Base-by-base conservation (phyloP, 2,113 vertebrate species). In the Pelobates fuscus region DNA sequence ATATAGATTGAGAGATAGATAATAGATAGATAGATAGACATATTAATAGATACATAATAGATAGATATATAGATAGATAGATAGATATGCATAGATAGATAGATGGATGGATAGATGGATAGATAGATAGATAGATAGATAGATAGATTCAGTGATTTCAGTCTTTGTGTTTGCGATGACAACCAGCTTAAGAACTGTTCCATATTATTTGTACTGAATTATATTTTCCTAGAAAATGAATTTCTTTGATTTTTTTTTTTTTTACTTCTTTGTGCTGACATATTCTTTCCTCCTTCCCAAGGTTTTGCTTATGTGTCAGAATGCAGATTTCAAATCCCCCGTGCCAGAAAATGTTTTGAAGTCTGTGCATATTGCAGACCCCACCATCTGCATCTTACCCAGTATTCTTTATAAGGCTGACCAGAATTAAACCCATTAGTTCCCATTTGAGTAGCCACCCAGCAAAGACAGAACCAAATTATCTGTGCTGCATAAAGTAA, bases 241-340 rank as follows among this genome's bases (percentile, higher is more conserved):
- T 32, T 41, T 43, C 60, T 73, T 73, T 73, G 61, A 73, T 73
- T 46, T 73, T 20, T 64, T 64, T 27, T 43, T 54, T n/a, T 18
- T 43, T 54, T 8, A 23, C 20, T 25, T 57, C 61, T 64, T 65
- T 73, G 20, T 73, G 71, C 71, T 73, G 61, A 73, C 71, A 57
- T 57, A 55, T 65, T 46, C 18, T 64, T 73, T 65, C 49, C 61
- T 57, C 61, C 17, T 72, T 62, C n/a, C 70, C 44, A 18, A 54
- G 70, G 68, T 57, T 73, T 73, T 73, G 71, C 71, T 73, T 65
- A 72, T 72, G 61, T 73, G 71, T 73, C 61, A 73, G 71, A 73
- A 73, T 73, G 61, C 61, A 73, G 60, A 73, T 73, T 73, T 27
- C 25, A 37, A 37, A n/a, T 73, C 61, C 71, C 61, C 20, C 6